Evolutionary conservation across 1,140 invertebrate species (phyloP), one percentile per base, ranked within the genome.

Genomic region (Drosophila kepulauana): DNA sequence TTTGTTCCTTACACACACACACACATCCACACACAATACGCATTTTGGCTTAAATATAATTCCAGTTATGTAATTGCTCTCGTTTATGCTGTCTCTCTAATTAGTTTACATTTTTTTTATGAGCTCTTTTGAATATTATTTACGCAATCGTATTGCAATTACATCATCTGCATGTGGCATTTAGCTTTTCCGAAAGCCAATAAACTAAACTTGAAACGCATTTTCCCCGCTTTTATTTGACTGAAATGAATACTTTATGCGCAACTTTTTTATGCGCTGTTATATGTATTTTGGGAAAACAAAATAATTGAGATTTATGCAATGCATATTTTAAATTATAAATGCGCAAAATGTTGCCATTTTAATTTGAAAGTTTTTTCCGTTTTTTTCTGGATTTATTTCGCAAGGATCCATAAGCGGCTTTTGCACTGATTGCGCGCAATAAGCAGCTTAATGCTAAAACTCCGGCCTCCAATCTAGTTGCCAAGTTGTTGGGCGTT

Each of bases 381-480:
- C 5, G 7, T 7, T 33, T 54, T 54, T 54, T 54, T 15, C 5
- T 41, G 61, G 58, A 49, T 33, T 46, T 62, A 62, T 48, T 62
- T 61, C 16, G 33, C 28, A 63, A 33, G 51, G 41, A 28, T 4
- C 10, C 13, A 45, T 78, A 70, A 84, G 67, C 73, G 51, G 68
- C 64, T 79, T 77, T 54, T 38, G 28, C 56, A 51, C 68, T 84
- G 79, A 84, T 84, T 84, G 76, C 35, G 49, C 64, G 54, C 64
- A 33, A 65, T 81, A 89, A 88, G 81, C 81, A 25, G 84, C 85
- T 89, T 89, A 76, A 38, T 38, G 43, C 46, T 65, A 49, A 25
- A 25, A 16, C 20, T 64, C 48, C 6, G 48, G 35, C 38, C 20
- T 35, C 52, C 3, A 10, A 33, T 8, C 45, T 48, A 51, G 72